Conservation (phyloP, 2,113 vertebrate species). For the Cebidichthys violaceus region DNA sequence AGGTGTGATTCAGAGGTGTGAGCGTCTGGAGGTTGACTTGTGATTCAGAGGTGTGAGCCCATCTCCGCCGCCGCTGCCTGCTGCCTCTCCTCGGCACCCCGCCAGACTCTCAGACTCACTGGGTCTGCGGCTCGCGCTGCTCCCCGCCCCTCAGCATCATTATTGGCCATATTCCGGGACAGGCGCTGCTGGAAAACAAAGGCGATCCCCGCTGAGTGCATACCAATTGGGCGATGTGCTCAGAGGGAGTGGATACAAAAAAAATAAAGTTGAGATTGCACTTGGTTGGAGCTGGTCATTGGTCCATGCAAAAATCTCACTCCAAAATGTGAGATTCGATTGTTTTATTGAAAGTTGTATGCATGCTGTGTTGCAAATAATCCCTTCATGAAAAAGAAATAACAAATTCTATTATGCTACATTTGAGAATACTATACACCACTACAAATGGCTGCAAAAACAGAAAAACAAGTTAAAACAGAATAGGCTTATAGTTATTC, state of each 20-base stretch:
- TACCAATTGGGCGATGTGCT: slow-evolving; percentile 39
- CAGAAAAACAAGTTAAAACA: not conserved
- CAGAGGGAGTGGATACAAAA: not conserved
- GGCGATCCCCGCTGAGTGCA: slow-evolving; percentile 46
- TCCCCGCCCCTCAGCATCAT: slow-evolving; percentile 75
- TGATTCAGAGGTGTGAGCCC: slow-evolving; percentile 79
- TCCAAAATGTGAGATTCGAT: not conserved
- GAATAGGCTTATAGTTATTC: not conserved
- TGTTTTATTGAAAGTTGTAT: not conserved
- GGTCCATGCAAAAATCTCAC: not conserved
- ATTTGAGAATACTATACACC: not conserved
- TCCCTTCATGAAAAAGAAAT: not conserved
- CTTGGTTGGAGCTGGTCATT: not conserved
- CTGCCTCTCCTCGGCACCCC: slow-evolving; percentile 64
- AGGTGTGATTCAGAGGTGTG: slow-evolving; percentile 65
- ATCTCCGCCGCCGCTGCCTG: slow-evolving; percentile 72
- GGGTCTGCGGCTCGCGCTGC: slow-evolving; percentile 74
- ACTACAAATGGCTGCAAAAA: not conserved
- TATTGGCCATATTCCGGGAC: slow-evolving; percentile 77
- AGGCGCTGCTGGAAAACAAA: slow-evolving; percentile 63
- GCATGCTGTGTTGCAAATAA: too few species aligned
- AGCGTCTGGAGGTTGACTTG: slow-evolving; percentile 52
- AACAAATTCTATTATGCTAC: not conserved
- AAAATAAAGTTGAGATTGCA: slow-evolving; percentile 30
- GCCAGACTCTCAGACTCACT: slow-evolving; percentile 70